These are phyloP conservation scores for Heliothis subflexa DNA, from an alignment of 1,140 invertebrate genomes.

Conservation along the genomic window DNA sequence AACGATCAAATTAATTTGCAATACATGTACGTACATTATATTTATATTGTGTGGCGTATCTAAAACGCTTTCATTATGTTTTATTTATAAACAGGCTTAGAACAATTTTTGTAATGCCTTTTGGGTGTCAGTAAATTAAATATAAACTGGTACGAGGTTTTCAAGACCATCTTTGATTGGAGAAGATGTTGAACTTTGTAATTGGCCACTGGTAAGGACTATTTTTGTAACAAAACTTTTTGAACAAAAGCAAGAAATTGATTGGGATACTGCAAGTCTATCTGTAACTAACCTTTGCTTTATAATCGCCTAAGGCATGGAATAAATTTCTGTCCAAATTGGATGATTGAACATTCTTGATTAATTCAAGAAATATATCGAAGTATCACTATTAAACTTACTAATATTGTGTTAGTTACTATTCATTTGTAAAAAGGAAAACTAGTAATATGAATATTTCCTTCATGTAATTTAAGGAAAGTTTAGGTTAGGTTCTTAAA, in stretches of 20 bases:
- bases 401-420: neutral
- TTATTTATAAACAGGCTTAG: too few species aligned
- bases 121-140: neutral
- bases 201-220: neutral
- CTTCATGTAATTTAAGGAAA: too few species aligned
- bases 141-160: too few species aligned
- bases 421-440: too few species aligned
- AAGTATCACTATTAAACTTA: too few species aligned
- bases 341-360: constrained; percentile 16
- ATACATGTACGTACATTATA: constrained; percentile 9
- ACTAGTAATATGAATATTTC: too few species aligned
- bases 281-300: neutral
- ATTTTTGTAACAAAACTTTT: neutral
- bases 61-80: neutral
- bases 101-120: neutral
- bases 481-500: too few species aligned
- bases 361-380: neutral
- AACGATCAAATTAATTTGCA: constrained; percentile 19
- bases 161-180: too few species aligned
- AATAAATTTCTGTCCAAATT: constrained; percentile 6
- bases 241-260: neutral
- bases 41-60: neutral
- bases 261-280: neutral
- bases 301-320: neutral
- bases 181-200: too few species aligned